These are phyloP conservation scores for Crioceris asparagi DNA, from an alignment of 2,888 invertebrate genomes.

Conservation along the genomic window DNA sequence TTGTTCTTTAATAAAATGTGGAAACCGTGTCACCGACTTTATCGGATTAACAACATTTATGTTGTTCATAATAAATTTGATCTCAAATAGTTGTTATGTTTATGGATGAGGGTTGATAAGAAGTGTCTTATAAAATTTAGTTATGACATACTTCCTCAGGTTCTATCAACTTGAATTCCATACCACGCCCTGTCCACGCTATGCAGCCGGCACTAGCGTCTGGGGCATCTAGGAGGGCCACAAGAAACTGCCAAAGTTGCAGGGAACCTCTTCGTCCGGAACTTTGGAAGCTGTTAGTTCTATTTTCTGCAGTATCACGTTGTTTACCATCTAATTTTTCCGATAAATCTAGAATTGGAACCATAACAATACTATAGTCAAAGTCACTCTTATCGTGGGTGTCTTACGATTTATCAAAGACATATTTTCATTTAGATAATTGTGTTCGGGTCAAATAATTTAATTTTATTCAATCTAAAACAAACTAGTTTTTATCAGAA, in stretches of 20 bases:
- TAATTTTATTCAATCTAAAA: no score
- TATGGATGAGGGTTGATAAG: no score
- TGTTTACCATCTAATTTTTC: not conserved
- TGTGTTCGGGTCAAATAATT: no score
- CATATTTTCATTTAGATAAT: no score
- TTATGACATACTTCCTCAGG: slow-evolving; percentile 69
- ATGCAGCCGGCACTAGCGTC: slow-evolving; percentile 65
- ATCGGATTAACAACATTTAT: no score
- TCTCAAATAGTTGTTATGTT: no score
- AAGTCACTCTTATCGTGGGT: no score
- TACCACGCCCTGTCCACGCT: slow-evolving; percentile 89
- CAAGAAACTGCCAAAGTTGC: slow-evolving; percentile 92
- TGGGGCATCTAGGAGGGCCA: slow-evolving; percentile 64
- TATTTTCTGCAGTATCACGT: not conserved
- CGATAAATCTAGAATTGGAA: not conserved
- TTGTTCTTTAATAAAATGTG: not conserved
- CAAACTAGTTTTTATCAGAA: no score
- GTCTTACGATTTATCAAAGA: no score
- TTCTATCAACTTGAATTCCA: slow-evolving; percentile 92
- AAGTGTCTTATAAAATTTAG: no score
- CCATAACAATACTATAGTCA: no score
- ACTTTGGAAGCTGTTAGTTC: slow-evolving; percentile 19
- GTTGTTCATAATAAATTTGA: no score
- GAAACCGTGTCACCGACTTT: not conserved
- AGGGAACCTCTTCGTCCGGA: slow-evolving; percentile 63